Evolutionary conservation across 1,140 invertebrate species (phyloP), one percentile per base, ranked within the genome.

Genomic region (Trichogramma pretiosum): DNA sequence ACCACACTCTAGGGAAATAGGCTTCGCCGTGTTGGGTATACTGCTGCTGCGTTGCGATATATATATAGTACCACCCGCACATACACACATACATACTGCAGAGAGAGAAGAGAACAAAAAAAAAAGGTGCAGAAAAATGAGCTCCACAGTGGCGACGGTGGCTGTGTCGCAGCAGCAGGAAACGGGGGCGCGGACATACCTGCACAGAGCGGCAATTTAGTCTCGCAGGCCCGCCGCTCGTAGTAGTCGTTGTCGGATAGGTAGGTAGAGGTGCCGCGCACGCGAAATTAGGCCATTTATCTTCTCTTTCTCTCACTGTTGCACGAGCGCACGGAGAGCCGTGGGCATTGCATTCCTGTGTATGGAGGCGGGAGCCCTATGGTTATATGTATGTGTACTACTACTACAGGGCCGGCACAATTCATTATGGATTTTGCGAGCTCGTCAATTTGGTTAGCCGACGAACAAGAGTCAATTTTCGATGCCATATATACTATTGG

Each of bases 1-100:
- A 47, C 28, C 26, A 26, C 46, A 47, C 46, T 40, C 46, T 19
- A 14, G 46, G 46, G 46, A 47, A 47, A 47, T 47, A 40, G 46
- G 36, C 21, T n/a, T n/a, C n/a, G n/a, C n/a, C 36, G 45, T 21
- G 45, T 36, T 35, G 38, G 45, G 38, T 46, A 33, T 46, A 46
- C 43, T 33, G 24, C 34, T 23, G 23, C 1, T 23, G 45, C 28
- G 9, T 8, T 16, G n/a, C n/a, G n/a, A n/a, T n/a, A n/a, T n/a
- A n/a, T n/a, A n/a, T n/a, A n/a, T n/a, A n/a, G n/a, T n/a, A n/a
- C n/a, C n/a, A n/a, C n/a, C 36, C 16, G 34, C 13, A 16, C 16
- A 13, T 33, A 16, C 32, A 16, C 32, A 16, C 13, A 16, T n/a
- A 33, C 13, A 16, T 33, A n/a, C 16, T 33, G 16, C 13, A n/a